These are phyloP conservation scores for Nomada hirtipes DNA, from an alignment of 2,888 invertebrate species.

Conservation along the genomic window DNA sequence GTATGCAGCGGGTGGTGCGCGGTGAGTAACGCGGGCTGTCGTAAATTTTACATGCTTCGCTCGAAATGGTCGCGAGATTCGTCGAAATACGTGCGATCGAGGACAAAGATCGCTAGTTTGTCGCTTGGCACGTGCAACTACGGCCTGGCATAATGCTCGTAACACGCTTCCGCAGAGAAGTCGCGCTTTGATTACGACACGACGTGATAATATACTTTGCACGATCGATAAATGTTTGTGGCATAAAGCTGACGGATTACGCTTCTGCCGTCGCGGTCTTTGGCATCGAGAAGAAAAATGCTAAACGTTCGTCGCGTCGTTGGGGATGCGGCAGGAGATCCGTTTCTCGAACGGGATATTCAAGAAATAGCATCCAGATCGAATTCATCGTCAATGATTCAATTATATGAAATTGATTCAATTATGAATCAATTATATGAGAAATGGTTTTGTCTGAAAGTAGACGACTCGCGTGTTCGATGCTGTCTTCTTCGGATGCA, in stretches of 20 bases:
- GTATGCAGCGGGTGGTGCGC: neutral
- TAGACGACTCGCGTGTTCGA: no score
- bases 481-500: no score
- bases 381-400: no score
- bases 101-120: neutral
- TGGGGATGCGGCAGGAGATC: no score
- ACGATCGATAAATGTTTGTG: constrained; percentile 44
- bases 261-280: constrained; percentile 29
- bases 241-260: constrained; percentile 19
- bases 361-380: no score
- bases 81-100: neutral
- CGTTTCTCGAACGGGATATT: no score
- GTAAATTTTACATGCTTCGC: neutral
- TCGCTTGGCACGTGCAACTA: constrained; percentile 47
- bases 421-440: no score
- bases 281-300: constrained; percentile 35
- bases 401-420: no score
- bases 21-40: neutral
- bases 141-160: constrained; percentile 18
- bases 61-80: neutral
- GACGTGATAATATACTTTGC: constrained; percentile 30
- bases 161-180: constrained; percentile 37
- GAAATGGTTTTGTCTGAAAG: no score
- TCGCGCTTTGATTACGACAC: constrained; percentile 56
- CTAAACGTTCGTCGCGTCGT: constrained; percentile 12